Base-by-base conservation (phyloP, 2,797 vertebrate genomes). In the Ctenochaetus hawaiiensis region DNA sequence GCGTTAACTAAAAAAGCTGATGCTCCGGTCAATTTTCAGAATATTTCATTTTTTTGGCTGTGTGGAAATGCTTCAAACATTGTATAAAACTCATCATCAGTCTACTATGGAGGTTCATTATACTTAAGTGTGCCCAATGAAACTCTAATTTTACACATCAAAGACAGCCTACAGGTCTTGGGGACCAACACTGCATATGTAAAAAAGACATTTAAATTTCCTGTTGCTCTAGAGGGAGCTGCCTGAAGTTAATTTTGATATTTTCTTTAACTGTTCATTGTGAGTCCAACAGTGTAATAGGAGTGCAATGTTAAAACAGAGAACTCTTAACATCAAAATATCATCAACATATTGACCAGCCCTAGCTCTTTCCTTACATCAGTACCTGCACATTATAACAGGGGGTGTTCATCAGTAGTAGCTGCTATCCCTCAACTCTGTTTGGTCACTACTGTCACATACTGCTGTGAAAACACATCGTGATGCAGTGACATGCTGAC, bases 371-470 rank as follows among this genome's bases (percentile, higher is more conserved):
- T 23, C 34, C 48, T 60, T 39, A 34, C 17, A 8, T 16, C 34
- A 52, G 34, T 44, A 67, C 16, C 17, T 26, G 39, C 47, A 56
- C 37, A 37, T 53, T 57, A 62, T 39, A 69, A 66, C 64, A 80
- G 2, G 22, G 26, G 56, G 56, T 23, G 49, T 23, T 51, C 64
- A 43, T 48, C 22, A 58, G 47, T 23, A 71, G 61, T 22, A 69
- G 43, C 54, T 70, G 49, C 26, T 22, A 43, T 67, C 37, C 61
- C 8, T 57, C 41, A 66, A 72, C 30, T 23, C 18, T 65, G 20
- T 58, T 18, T 54, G n/a, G n/a, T 56, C 41, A 59, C 54, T 59
- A 14, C 10, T 41, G 62, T 75, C 43, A 59, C 58, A 60, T 41
- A 54, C 20, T 12, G 3, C 53, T 41, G 39, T 41, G 39, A 41